Conservation (phyloP, 2,113 vertebrate species). For the Ailuropoda melanoleuca region DNA sequence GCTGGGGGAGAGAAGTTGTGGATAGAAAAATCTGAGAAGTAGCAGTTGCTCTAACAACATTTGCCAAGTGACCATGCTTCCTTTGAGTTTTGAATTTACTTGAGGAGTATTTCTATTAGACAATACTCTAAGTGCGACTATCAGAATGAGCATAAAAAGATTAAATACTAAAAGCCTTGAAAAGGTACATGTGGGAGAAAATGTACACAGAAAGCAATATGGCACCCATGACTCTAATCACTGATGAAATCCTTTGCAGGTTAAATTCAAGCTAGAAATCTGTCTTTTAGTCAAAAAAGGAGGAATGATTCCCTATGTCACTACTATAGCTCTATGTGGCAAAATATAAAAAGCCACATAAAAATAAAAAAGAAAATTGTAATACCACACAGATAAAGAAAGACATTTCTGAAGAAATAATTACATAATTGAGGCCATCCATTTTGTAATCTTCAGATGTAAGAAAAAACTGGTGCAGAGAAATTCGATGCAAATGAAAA, state of each 20-base stretch:
- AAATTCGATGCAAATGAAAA: conserved; percentile 4
- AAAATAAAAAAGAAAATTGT: background rate
- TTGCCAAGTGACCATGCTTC: conserved; percentile 6
- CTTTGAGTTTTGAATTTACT: background rate
- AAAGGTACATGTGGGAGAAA: background rate
- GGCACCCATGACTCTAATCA: background rate
- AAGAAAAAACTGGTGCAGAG: background rate
- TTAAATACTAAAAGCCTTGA: background rate
- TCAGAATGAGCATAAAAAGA: background rate
- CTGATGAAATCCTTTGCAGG: background rate
- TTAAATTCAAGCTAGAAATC: background rate
- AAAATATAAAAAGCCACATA: conserved; percentile 36
- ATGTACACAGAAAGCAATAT: background rate
- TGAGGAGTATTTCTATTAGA: background rate
- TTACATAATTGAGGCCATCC: background rate
- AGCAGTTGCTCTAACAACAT: background rate
- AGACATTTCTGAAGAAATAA: background rate
- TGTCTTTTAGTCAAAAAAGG: background rate
- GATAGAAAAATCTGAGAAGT: background rate
- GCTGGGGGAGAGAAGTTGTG: background rate
- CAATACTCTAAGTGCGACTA: background rate
- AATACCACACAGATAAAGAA: background rate
- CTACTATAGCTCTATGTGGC: background rate
- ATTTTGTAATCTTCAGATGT: background rate
- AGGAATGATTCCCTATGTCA: background rate